phyloP scores from a whole-genome alignment of 2,888 invertebrate genomes.

The Metalampra italica region DNA sequence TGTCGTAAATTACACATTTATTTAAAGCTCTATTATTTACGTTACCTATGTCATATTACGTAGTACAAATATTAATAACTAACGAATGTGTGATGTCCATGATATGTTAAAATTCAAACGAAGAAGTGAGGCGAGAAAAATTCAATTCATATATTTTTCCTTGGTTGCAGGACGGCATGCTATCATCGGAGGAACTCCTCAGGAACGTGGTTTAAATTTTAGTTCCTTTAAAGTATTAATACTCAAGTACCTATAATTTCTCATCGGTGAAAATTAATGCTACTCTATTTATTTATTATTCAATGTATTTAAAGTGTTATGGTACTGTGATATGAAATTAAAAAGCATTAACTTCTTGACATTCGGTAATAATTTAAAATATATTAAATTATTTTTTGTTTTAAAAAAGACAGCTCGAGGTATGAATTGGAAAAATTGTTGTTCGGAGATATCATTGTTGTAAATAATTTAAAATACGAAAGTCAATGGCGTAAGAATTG shows the following conservation, averaged over 20 bases:
- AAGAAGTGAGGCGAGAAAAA: too few relatives aligned
- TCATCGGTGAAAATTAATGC: conserved; percentile 33
- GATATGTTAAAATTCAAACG: too few relatives aligned
- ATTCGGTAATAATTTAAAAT: conserved; percentile 12
- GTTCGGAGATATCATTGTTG: conserved; percentile 37
- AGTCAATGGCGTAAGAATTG: conserved; percentile 49
- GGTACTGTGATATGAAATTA: conserved; percentile 65
- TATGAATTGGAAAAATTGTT: conserved; percentile 19
- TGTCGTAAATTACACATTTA: too few relatives aligned
- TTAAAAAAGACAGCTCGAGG: background rate
- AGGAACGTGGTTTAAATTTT: conserved; percentile 59
- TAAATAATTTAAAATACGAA: conserved; percentile 50
- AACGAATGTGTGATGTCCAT: too few relatives aligned
- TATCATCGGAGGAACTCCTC: conserved; percentile 76
- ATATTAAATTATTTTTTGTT: background rate
- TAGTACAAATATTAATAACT: too few relatives aligned
- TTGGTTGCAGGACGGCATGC: conserved; percentile 75
- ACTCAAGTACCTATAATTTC: conserved; percentile 31
- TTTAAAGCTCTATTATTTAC: too few relatives aligned
- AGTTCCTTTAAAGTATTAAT: conserved; percentile 20
- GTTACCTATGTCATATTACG: too few relatives aligned
- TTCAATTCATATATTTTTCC: background rate
- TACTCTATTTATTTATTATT: conserved; percentile 31
- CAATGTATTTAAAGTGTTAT: conserved; percentile 44
- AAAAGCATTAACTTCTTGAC: conserved; percentile 27